Base-by-base conservation (phyloP, 2,888 invertebrate genomes). In the Limnephilus lunatus region DNA sequence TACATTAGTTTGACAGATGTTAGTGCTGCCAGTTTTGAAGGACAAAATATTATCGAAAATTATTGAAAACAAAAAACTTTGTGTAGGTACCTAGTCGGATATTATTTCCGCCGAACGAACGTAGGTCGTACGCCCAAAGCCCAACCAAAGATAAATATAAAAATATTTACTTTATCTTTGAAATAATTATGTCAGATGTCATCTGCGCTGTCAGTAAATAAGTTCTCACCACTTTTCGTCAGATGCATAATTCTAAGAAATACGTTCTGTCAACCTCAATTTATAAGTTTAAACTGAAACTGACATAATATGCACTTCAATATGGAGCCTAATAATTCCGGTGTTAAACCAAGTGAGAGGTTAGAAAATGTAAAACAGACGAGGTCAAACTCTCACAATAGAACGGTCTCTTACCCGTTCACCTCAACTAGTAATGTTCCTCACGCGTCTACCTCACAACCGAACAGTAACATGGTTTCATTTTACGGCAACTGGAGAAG, bases 331-430 rank as follows among this genome's bases (percentile, higher is more conserved):
- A 92, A 85, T 92, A 90, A 89, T 87, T 88, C 85, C 31, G 90
- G 90, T 39, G 48, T 91, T 35, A 91, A 81, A 68, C 53, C 90
- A 48, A 90, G n/a, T 81, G 92, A 92, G 86, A 92, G 92, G 92
- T 92, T 92, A 92, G 91, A 90, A 92, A 91, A 90, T 90, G 39
- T 85, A 32, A 35, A 80, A 53, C 90, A 86, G 39, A 35, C 90
- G 35, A 92, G 88, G 90, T 87, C 86, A 48, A 91, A 92, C 90
- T 89, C 90, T 35, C 91, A 91, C 85, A 92, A 90, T 83, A 91
- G 92, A 88, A 91, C 92, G 14, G 90, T 90, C 25, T 92, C 92
- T 44, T 92, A 89, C 53, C 92, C 91, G 14, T 91, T 92, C 39
- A 68, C 91, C 25, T 90, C 91, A 5, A 32, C 81, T 14, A 88